These are phyloP conservation scores for Takifugu bimaculatus DNA, from an alignment of 2,113 vertebrate species.

Conservation along the genomic window DNA sequence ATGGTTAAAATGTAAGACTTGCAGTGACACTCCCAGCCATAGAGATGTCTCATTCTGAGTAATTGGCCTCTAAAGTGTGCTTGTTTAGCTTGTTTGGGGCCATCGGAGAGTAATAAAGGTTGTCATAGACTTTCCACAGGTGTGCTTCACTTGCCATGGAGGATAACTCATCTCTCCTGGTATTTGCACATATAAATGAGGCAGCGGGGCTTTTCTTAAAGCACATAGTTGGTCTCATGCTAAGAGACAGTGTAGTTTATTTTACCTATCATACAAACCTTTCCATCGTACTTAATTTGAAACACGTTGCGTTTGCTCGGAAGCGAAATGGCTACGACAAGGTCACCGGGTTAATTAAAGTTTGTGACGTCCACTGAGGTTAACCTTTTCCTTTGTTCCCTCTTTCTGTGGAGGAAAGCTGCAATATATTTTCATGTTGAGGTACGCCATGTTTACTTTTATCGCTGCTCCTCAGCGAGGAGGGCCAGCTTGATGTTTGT, in stretches of 20 bases:
- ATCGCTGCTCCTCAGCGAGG: slow-evolving; percentile 51
- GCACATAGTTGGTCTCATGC: slow-evolving; percentile 20
- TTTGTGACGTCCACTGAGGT: slow-evolving; percentile 44
- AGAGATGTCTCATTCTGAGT: slow-evolving; percentile 70
- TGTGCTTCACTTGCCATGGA: slow-evolving; percentile 68
- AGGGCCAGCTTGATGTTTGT: slow-evolving; percentile 66
- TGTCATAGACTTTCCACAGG: slow-evolving; percentile 71
- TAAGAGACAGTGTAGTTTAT: background rate
- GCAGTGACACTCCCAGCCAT: slow-evolving; percentile 38
- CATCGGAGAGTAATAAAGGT: slow-evolving; percentile 71
- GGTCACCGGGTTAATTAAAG: slow-evolving; percentile 33
- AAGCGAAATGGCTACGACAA: slow-evolving; percentile 30
- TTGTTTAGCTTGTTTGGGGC: slow-evolving; percentile 71
- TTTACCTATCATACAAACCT: background rate
- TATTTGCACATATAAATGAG: slow-evolving; percentile 38
- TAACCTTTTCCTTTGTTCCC: slow-evolving; percentile 58
- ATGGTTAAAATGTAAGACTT: slow-evolving; percentile 39
- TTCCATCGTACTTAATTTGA: slow-evolving; percentile 27
- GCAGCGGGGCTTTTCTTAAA: slow-evolving; percentile 29
- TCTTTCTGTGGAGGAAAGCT: slow-evolving; percentile 30
- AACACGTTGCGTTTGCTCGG: slow-evolving; percentile 45
- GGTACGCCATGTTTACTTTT: slow-evolving; percentile 62
- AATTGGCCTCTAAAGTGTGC: slow-evolving; percentile 74
- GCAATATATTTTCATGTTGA: slow-evolving; percentile 52
- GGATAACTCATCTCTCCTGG: slow-evolving; percentile 36